Evolutionary conservation across 2,113 vertebrate species (phyloP).

Genomic region (Butorides virescens): DNA sequence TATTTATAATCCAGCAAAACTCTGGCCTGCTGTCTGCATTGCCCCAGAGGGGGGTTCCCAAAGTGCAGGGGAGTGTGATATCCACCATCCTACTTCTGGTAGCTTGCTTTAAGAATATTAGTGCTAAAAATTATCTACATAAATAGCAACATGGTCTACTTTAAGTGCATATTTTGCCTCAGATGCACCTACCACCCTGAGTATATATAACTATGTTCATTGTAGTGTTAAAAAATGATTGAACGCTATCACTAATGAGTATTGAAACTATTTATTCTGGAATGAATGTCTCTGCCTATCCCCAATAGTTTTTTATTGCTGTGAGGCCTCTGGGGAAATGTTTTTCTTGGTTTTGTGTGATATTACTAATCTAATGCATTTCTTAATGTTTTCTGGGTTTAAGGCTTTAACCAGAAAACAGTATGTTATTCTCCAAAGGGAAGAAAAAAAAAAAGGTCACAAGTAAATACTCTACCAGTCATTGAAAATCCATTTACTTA

Average conservation of each 20-base stretch:
- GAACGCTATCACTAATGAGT: not conserved
- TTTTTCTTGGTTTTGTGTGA: not conserved
- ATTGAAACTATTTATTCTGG: not conserved
- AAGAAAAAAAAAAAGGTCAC: not conserved
- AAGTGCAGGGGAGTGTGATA: not conserved
- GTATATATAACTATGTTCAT: not conserved
- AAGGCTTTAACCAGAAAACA: not conserved
- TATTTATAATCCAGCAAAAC: slow-evolving; percentile 5
- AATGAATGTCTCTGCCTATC: not conserved
- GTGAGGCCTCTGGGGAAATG: not conserved
- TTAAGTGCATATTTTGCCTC: not conserved
- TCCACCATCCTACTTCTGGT: not conserved
- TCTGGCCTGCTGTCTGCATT: not conserved
- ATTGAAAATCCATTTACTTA: not conserved
- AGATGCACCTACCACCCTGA: not conserved
- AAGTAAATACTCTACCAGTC: not conserved
- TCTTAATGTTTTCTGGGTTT: not conserved
- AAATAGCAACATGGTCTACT: not conserved
- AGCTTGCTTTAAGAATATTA: not conserved
- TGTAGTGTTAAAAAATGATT: not conserved
- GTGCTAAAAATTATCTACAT: not conserved
- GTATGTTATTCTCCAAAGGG: not conserved
- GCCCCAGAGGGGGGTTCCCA: not conserved
- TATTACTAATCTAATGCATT: not conserved
- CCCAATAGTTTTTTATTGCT: not conserved